phyloP scores from a whole-genome alignment of 2,113 vertebrate species.

The Labeo rohita region DNA sequence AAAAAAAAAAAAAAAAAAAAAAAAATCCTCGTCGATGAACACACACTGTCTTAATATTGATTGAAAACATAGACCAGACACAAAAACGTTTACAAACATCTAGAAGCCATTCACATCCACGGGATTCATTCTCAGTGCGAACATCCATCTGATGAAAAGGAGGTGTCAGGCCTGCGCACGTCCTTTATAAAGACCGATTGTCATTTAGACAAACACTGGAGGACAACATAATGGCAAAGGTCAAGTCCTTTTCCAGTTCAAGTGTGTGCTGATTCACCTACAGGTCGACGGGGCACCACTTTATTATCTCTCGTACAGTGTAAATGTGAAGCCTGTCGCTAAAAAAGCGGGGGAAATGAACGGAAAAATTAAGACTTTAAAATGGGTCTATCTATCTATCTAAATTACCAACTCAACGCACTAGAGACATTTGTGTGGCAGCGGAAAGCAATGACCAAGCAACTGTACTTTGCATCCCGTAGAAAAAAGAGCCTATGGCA shows the following conservation, averaged over 20 bases:
- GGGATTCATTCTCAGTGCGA: conserved; percentile 83
- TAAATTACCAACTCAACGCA: not conserved
- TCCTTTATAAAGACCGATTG: conserved; percentile 96
- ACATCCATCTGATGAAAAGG: conserved; percentile 94
- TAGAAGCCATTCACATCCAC: conserved; percentile 81
- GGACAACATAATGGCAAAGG: conserved; percentile 96
- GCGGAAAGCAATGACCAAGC: not conserved
- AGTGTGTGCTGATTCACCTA: conserved; percentile 96
- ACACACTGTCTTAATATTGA: conserved; percentile 50
- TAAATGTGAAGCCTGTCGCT: not conserved
- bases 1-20: no score
- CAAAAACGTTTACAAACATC: conserved; percentile 80
- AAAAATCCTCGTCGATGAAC: conserved; percentile 5
- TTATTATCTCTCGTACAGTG: not conserved
- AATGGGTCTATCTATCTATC: not conserved
- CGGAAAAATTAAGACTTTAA: not conserved
- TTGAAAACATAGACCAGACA: conserved; percentile 46
- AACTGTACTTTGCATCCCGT: not conserved
- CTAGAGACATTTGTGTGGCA: no score
- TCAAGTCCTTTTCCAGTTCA: conserved; percentile 97
- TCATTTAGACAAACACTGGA: conserved; percentile 98
- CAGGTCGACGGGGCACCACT: conserved; percentile 53
- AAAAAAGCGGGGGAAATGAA: not conserved
- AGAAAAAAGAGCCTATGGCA: not conserved
- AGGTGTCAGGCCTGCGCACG: conserved; percentile 92